phyloP scores from a whole-genome alignment of 1,140 invertebrate species.

The Saxidomus purpurata region DNA sequence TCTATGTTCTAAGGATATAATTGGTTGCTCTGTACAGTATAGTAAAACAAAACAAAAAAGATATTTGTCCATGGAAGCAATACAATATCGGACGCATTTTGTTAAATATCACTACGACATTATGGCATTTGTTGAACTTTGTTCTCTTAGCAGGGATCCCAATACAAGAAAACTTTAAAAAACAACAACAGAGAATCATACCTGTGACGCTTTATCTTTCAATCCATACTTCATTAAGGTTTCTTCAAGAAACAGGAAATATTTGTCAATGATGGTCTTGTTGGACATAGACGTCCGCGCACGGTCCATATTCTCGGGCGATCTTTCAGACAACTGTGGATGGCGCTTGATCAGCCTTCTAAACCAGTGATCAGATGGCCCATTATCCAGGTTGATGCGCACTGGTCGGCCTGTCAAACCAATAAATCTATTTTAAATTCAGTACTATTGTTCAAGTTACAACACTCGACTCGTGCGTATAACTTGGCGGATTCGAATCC shows the following conservation, averaged over 20 bases:
- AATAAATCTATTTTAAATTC: no score
- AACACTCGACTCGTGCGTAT: no score
- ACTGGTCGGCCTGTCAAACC: not conserved
- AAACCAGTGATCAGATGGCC: not conserved
- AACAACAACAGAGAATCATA: not conserved
- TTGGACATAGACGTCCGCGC: not conserved
- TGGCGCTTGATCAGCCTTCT: not conserved
- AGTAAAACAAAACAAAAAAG: no score
- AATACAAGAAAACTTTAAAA: not conserved
- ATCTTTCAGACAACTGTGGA: not conserved
- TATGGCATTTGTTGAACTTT: not conserved
- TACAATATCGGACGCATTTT: not conserved
- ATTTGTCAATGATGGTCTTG: not conserved
- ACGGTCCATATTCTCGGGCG: not conserved
- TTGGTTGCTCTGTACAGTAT: no score
- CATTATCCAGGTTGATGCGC: not conserved
- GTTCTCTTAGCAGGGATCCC: no score
- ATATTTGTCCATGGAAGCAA: no score
- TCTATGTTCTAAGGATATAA: no score
- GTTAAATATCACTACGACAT: not conserved
- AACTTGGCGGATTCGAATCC: no score
- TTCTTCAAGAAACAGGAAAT: not conserved
- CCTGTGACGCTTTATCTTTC: not conserved
- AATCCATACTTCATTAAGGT: not conserved
- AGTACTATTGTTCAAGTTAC: no score